Percentiles rank a stretch among this genome's conserved stretches.
These are phyloP conservation scores for Caenorhabditis imperialis DNA, from an alignment of 2,888 invertebrate species.

Conservation along the genomic window DNA sequence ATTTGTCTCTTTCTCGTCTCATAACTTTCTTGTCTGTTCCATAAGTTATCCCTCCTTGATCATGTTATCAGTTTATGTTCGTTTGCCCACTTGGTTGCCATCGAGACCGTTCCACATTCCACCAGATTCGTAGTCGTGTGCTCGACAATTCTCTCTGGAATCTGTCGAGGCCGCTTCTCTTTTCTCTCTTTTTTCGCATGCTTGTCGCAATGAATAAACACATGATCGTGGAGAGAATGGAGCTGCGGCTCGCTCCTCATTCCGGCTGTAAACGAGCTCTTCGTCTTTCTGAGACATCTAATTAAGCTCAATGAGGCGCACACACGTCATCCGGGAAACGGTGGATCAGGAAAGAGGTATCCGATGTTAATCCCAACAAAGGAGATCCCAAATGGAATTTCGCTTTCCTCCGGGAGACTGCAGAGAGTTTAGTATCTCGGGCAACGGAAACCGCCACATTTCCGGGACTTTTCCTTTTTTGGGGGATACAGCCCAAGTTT, in stretches of 20 bases:
- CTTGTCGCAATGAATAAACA: slow-evolving; percentile 16
- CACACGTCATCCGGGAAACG: slow-evolving; percentile 20
- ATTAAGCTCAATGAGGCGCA: slow-evolving; percentile 28
- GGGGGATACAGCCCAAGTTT: slow-evolving; percentile 1
- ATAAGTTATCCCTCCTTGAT: slow-evolving; percentile 5
- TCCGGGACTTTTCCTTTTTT: slow-evolving; percentile 39
- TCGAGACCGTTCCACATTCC: slow-evolving; percentile 34
- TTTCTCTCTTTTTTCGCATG: slow-evolving; percentile 4
- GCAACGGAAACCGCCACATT: slow-evolving; percentile 41
- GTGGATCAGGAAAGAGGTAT: slow-evolving; percentile 20
- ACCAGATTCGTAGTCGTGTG: no score
- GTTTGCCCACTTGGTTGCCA: slow-evolving; percentile 20
- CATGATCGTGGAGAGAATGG: slow-evolving; percentile 10
- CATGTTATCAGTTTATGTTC: slow-evolving; percentile 36
- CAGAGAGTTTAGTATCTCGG: slow-evolving; percentile 20
- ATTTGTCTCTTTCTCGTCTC: slow-evolving; percentile 17
- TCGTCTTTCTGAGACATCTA: slow-evolving; percentile 33
- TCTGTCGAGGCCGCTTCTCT: no score
- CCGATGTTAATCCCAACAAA: slow-evolving; percentile 28
- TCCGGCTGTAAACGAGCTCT: slow-evolving; percentile 32
- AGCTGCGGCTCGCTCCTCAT: slow-evolving; percentile 7
- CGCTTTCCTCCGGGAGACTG: background rate
- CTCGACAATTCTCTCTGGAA: no score
- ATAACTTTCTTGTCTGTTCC: slow-evolving; percentile 6
- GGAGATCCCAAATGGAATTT: no score